These are phyloP conservation scores for Panopea generosa DNA, from an alignment of 2,888 invertebrate species.

Conservation along the genomic window DNA sequence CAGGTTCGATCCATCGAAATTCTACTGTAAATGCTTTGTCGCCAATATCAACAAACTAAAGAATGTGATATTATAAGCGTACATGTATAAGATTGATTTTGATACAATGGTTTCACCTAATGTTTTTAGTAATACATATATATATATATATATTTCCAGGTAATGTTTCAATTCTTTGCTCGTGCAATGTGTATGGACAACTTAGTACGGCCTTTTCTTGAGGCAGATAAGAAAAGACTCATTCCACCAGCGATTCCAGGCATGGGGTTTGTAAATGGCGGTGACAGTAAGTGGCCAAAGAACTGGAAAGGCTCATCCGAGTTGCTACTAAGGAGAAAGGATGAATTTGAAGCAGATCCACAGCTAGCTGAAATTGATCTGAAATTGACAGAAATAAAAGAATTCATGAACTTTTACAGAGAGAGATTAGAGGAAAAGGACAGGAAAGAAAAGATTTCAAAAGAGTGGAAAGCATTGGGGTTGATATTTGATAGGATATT, in stretches of 20 bases:
- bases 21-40: too few species aligned
- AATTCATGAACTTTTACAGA: constrained; percentile 74
- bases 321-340: constrained; percentile 40
- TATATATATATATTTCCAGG: too few species aligned
- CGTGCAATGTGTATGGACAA: constrained; percentile 80
- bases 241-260: constrained; percentile 49
- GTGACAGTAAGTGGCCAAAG: constrained; percentile 64
- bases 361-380: constrained; percentile 73
- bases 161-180: constrained; percentile 80
- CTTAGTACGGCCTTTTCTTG: constrained; percentile 73
- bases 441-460: constrained; percentile 77
- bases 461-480: constrained; percentile 84
- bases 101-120: too few species aligned
- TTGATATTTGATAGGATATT: constrained; percentile 83
- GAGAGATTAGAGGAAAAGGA: constrained; percentile 80
- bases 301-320: constrained; percentile 68
- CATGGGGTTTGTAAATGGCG: constrained; percentile 69
- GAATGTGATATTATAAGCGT: too few species aligned
- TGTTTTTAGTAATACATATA: too few species aligned
- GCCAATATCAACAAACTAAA: too few species aligned
- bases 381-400: constrained; percentile 73
- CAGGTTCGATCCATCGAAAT: too few species aligned
- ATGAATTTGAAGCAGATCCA: constrained; percentile 62
- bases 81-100: too few species aligned
- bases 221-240: constrained; percentile 62